Conservation (phyloP, 1,140 invertebrate species). For the Lasaia peninsularis region DNA sequence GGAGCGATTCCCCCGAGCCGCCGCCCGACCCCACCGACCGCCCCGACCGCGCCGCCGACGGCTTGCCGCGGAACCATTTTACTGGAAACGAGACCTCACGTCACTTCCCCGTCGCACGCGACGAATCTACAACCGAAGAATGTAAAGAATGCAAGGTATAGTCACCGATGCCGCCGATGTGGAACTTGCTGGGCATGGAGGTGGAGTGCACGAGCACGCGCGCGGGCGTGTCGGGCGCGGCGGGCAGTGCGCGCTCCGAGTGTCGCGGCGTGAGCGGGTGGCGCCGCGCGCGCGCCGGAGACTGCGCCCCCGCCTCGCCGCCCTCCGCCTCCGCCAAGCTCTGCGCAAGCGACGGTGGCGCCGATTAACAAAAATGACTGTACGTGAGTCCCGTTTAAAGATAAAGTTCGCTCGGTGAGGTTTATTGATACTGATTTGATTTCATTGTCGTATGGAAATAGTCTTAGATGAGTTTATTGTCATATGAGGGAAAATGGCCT, state of each 20-base stretch:
- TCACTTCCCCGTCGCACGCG: no score
- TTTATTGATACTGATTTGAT: no score
- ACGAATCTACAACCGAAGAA: no score
- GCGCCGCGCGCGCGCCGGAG: constrained; percentile 84
- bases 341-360: no score
- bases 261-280: constrained; percentile 88
- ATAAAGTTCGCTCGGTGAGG: no score
- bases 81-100: no score
- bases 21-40: constrained; percentile 29
- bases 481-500: no score
- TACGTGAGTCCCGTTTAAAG: no score
- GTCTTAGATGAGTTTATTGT: no score
- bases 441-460: no score
- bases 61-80: constrained; percentile 67
- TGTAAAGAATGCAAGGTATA: background rate
- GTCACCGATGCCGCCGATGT: constrained; percentile 83
- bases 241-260: constrained; percentile 83
- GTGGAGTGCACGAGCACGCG: constrained; percentile 68
- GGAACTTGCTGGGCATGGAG: constrained; percentile 71
- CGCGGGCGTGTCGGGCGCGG: constrained; percentile 66
- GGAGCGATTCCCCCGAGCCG: constrained; percentile 61
- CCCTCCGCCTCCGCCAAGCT: constrained; percentile 88
- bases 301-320: constrained; percentile 83
- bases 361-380: no score
- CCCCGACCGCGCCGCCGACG: constrained; percentile 31